Percentiles rank a stretch among this genome's conserved stretches.
Conservation (phyloP, 1,140 invertebrate genomes). For the Nautilus pompilius region DNA sequence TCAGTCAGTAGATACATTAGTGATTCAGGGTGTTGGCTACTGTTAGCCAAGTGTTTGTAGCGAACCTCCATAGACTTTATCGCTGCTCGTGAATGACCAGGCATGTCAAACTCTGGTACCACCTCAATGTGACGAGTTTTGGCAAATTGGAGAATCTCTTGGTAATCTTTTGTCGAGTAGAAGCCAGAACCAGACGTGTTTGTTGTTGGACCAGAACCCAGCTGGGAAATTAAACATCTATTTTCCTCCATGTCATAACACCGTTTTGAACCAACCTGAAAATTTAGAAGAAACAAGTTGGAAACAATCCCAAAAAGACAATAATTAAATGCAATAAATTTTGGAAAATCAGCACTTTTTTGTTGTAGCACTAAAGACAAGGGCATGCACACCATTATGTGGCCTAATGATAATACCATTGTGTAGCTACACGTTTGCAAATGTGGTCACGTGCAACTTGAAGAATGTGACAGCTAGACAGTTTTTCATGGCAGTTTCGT, state of each 20-base stretch:
- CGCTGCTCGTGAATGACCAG: conserved; percentile 49
- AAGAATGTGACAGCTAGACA: too few species aligned
- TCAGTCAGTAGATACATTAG: conserved; percentile 36
- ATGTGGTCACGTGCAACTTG: too few species aligned
- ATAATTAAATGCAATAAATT: neutral
- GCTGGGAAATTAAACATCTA: conserved; percentile 36
- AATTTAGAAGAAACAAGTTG: neutral
- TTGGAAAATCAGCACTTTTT: neutral
- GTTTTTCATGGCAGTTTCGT: too few species aligned
- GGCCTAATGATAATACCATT: neutral
- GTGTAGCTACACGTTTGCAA: too few species aligned
- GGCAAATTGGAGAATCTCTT: conserved; percentile 44
- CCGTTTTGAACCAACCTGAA: conserved; percentile 38
- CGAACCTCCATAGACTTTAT: conserved; percentile 43
- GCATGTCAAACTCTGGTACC: conserved; percentile 53
- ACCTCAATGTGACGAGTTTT: conserved; percentile 41
- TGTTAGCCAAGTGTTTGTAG: conserved; percentile 12
- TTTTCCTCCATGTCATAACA: conserved; percentile 39
- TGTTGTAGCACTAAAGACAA: neutral
- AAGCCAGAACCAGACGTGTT: conserved; percentile 34
- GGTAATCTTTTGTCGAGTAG: conserved; percentile 33
- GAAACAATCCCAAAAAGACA: neutral
- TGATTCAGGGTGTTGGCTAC: conserved; percentile 23
- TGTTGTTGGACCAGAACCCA: conserved; percentile 40
- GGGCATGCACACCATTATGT: neutral